Conservation (phyloP, 53 echinoderm and acorn worm genomes). For the Echinarachnius parma region DNA sequence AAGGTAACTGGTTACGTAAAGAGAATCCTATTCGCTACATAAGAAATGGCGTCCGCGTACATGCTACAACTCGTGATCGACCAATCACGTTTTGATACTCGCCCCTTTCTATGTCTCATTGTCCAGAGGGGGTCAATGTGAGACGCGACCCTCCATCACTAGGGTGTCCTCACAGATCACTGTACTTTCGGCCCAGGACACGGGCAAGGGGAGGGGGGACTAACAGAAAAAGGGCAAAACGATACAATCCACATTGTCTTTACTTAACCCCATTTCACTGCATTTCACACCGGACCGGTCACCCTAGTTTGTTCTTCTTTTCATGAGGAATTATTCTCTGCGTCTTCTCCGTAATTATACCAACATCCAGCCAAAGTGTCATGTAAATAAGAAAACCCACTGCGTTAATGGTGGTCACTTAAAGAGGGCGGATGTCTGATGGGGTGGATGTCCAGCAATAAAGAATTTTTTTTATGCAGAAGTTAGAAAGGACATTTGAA, state of each 20-base stretch:
- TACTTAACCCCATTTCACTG: slow-evolving; percentile 46
- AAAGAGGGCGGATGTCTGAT: slow-evolving; percentile 43
- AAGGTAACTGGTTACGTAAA: too few species aligned
- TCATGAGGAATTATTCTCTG: slow-evolving; percentile 19
- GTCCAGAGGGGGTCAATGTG: too few species aligned
- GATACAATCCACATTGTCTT: slow-evolving; percentile 46
- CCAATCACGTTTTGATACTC: too few species aligned
- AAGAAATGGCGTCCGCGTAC: too few species aligned
- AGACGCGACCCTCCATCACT: too few species aligned
- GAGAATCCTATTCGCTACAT: too few species aligned
- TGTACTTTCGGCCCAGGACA: slow-evolving; percentile 27
- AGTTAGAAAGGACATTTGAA: slow-evolving; percentile 38
- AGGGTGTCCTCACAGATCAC: slow-evolving; percentile 35
- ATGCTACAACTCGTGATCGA: too few species aligned
- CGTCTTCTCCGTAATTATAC: slow-evolving; percentile 10
- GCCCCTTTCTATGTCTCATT: too few species aligned
- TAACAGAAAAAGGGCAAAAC: slow-evolving; percentile 33
- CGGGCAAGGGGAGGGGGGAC: slow-evolving; percentile 39
- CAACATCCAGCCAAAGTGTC: slow-evolving; percentile 44
- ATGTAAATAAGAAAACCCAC: slow-evolving; percentile 40
- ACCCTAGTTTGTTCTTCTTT: slow-evolving; percentile 8
- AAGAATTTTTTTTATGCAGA: too few species aligned
- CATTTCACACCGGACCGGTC: slow-evolving; percentile 7
- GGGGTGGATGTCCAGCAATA: too few species aligned
- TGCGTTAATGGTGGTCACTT: slow-evolving; percentile 37